Percentiles rank a stretch among this genome's conserved stretches.
Conservation (phyloP, 2,888 invertebrate genomes). For the Thereva nobilitata region DNA sequence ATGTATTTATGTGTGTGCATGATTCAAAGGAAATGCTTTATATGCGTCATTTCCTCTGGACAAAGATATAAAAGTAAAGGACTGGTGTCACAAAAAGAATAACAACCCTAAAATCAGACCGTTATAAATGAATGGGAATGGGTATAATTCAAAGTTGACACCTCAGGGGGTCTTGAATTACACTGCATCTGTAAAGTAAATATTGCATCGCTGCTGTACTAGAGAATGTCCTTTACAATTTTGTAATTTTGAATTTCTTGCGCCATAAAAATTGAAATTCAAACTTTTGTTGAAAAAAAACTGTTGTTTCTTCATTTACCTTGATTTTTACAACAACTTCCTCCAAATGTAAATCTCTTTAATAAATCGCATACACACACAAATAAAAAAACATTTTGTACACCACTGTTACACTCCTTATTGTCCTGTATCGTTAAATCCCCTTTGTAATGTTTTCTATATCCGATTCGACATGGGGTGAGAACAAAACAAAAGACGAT, state of each 20-base stretch:
- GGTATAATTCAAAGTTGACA: slow-evolving; percentile 44
- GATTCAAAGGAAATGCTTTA: slow-evolving; percentile 5
- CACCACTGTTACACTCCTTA: not conserved
- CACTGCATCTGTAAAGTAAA: not conserved
- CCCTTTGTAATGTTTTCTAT: slow-evolving; percentile 45
- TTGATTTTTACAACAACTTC: too few relatives aligned
- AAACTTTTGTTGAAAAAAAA: not conserved
- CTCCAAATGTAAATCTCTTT: too few relatives aligned
- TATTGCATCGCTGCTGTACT: too few relatives aligned
- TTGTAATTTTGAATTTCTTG: too few relatives aligned
- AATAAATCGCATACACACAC: too few relatives aligned
- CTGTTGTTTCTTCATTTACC: too few relatives aligned
- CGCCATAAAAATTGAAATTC: not conserved
- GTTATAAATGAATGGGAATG: slow-evolving; percentile 39
- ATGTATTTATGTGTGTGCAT: not conserved
- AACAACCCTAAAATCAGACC: slow-evolving; percentile 39
- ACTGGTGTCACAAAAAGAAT: slow-evolving; percentile 31
- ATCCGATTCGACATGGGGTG: slow-evolving; percentile 55
- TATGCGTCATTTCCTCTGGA: slow-evolving; percentile 40
- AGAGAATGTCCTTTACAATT: too few relatives aligned
- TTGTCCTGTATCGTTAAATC: slow-evolving; percentile 36
- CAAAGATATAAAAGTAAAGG: slow-evolving; percentile 18
- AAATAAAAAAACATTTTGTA: too few relatives aligned
- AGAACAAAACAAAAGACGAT: slow-evolving; percentile 57
- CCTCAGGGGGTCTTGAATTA: slow-evolving; percentile 43